Evolutionary conservation across 2,113 vertebrate species (phyloP).

Genomic region (Ceyx margarethae): DNA sequence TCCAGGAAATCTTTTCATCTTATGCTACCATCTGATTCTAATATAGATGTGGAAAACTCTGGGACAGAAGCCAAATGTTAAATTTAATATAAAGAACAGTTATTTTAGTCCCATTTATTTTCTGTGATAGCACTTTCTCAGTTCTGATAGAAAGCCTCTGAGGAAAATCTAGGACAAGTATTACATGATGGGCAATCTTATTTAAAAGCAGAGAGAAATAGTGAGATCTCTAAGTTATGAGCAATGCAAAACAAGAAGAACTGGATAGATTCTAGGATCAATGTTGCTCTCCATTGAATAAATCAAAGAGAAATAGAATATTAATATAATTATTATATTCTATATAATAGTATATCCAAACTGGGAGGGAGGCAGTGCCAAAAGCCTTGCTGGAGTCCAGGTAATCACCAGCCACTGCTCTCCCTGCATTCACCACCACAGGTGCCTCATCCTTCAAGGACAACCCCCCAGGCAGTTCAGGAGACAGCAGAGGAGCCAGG

Average conservation of each 20-base stretch:
- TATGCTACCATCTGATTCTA: constrained; percentile 26
- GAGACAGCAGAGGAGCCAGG: neutral
- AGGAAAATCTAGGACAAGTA: neutral
- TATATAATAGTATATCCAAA: too few relatives aligned
- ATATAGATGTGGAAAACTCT: constrained; percentile 32
- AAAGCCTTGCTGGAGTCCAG: too few relatives aligned
- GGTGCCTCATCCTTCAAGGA: neutral
- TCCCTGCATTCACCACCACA: too few relatives aligned
- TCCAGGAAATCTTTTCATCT: constrained; percentile 64
- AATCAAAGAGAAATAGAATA: neutral
- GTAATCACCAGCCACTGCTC: too few relatives aligned
- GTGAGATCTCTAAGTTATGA: neutral
- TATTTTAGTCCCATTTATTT: constrained; percentile 39
- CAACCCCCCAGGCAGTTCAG: neutral
- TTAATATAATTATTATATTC: too few relatives aligned
- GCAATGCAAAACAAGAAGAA: constrained; percentile 8
- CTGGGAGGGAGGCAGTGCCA: too few relatives aligned
- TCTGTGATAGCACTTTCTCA: constrained; percentile 40
- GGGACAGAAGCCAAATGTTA: constrained; percentile 51
- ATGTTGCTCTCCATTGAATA: neutral
- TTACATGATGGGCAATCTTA: neutral
- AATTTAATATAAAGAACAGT: constrained; percentile 48
- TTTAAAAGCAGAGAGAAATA: neutral
- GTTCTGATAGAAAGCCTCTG: neutral
- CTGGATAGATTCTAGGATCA: neutral